phyloP scores from a whole-genome alignment of 30 jellyfish, hydroid and myxozoan genomes.

The Aurelia sp. region DNA sequence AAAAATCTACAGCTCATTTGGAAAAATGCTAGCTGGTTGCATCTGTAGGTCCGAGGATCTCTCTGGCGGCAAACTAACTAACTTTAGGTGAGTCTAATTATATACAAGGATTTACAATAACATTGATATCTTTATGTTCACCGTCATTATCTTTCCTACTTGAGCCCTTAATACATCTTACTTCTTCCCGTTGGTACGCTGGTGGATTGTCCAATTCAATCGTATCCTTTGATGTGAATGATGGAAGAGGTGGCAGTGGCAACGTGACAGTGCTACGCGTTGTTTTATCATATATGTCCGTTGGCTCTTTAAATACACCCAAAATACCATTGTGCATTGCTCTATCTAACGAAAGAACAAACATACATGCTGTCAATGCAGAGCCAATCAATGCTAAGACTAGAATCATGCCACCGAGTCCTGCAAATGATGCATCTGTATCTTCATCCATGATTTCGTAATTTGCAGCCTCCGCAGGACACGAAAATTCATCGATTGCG shows the following conservation, averaged over 20 bases:
- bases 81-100: too few species aligned
- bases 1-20: too few species aligned
- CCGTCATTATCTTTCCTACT: too few species aligned
- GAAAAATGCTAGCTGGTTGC: too few species aligned
- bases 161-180: too few species aligned
- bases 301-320: neutral
- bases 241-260: neutral
- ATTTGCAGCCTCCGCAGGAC: conserved; percentile 19
- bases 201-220: neutral
- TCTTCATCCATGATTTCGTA: conserved; percentile 15
- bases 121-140: too few species aligned
- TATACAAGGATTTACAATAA: too few species aligned
- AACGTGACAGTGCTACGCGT: neutral
- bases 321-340: neutral
- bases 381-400: conserved; percentile 19
- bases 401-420: neutral
- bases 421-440: neutral
- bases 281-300: neutral
- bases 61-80: too few species aligned
- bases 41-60: too few species aligned
- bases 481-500: conserved; percentile 71
- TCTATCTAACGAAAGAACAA: conserved; percentile 6
- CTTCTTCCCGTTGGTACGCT: neutral
- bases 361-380: conserved; percentile 11
- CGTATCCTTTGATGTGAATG: neutral